A percentile compares a stretch with the other conserved stretches of the same genome.
Evolutionary conservation across 2,888 invertebrate genomes (phyloP).

Genomic region (Lasioglossum malachurum): DNA sequence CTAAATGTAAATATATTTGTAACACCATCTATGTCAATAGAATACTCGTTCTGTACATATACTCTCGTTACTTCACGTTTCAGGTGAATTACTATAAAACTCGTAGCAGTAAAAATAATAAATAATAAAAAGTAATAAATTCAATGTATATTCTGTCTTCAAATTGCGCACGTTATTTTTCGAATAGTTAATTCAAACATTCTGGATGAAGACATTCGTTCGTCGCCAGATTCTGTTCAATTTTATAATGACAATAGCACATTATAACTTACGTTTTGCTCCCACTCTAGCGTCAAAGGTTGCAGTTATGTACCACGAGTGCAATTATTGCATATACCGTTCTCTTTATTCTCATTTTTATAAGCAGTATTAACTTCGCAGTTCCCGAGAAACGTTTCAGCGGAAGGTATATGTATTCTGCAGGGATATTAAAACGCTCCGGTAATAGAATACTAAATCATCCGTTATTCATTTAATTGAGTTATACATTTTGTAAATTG

Average conservation of each 20-base stretch:
- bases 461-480: background rate
- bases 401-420: background rate
- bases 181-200: background rate
- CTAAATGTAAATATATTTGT: background rate
- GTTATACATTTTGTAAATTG: background rate
- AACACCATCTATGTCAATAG: background rate
- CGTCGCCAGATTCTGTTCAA: background rate
- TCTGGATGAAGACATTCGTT: background rate
- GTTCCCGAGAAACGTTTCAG: background rate
- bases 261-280: background rate
- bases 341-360: background rate
- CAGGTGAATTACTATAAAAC: background rate
- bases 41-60: background rate
- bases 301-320: background rate
- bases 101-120: too few species aligned
- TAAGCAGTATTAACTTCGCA: background rate
- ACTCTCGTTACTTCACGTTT: background rate
- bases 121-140: background rate
- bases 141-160: background rate
- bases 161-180: background rate
- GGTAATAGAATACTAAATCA: background rate
- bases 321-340: background rate
- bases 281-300: too few species aligned
- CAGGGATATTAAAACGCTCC: conserved; percentile 2
- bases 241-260: background rate